Base-by-base conservation (phyloP, 1,140 invertebrate genomes). In the Dendroctonus ponderosae region DNA sequence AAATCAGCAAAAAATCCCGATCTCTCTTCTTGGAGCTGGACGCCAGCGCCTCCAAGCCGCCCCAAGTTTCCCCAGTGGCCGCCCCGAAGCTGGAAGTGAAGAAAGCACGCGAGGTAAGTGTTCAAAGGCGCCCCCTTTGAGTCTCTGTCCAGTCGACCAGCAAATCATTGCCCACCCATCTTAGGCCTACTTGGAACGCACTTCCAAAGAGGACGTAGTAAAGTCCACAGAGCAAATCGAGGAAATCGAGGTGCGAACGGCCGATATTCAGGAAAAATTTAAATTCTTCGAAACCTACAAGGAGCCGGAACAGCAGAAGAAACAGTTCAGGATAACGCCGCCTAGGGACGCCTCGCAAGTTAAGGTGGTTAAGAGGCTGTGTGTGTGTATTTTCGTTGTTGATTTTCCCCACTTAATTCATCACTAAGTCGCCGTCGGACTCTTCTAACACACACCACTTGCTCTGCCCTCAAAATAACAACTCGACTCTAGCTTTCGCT, bases 281-380 rank as follows among this genome's bases (percentile, higher is more conserved):
- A 91, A 92, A 79, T 95, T 95, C 82, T 96, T 96, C 81, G 93
- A 95, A 83, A 89, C 87, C 1, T 94, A 92, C 81, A 86, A 86
- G 75, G 86, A 89, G 43, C 85, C 84, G n/a, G 83, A 89, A 77
- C 84, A 85, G 73, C 80, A 86, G 71, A 84, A 85, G 69, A 91
- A 88, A 79, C 81, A 86, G 73, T 94, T 94, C 81, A 83, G 92
- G 72, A 92, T 94, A 78, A 94, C 92, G 8, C 92, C 92, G 60
- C 92, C 92, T 5, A 82, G 91, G 63, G 91, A 94, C 64, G 67
- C 70, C 8, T 76, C 77, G 59, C 77, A 78, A 75, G 72, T 74
- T 51, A 78, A 79, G 78, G 78, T 79, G 71, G 53, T 62, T 51
- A 59, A 52, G 52, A 59, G 43, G 43, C 8, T 37, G 26, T 41